These are phyloP conservation scores for Gallinago nigripennis DNA, from an alignment of 2,797 vertebrate species.

Conservation along the genomic window DNA sequence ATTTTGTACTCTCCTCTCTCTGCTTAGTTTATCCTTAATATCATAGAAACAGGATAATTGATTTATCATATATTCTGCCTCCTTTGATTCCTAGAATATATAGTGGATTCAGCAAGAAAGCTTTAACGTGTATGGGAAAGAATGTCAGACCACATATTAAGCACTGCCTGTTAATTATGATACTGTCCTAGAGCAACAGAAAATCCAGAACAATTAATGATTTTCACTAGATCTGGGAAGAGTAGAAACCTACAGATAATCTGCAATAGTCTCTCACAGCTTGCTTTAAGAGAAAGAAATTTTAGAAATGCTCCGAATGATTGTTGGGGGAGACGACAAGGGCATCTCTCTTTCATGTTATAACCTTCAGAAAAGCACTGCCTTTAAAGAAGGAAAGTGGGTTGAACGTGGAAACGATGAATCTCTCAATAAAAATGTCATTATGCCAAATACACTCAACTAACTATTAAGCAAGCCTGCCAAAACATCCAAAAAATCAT, in stretches of 20 bases:
- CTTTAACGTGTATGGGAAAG: neutral
- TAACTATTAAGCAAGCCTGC: neutral
- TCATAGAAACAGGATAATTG: neutral
- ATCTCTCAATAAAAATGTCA: neutral
- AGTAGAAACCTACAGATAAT: neutral
- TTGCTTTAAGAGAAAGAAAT: neutral
- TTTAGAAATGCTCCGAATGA: neutral
- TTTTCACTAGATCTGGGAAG: neutral
- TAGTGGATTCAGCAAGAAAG: neutral
- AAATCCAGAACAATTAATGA: neutral
- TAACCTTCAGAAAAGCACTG: neutral
- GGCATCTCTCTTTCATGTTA: neutral
- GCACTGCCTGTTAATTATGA: neutral
- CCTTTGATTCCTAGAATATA: neutral
- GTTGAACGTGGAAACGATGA: neutral
- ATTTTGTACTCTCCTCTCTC: neutral
- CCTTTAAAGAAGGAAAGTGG: neutral
- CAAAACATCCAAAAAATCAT: neutral
- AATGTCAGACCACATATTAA: neutral
- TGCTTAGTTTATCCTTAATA: neutral
- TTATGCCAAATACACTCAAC: neutral
- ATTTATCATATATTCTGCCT: neutral
- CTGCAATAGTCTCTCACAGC: neutral
- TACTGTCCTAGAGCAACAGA: neutral
- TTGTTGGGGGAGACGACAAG: neutral